Evolutionary conservation across 2,113 vertebrate species (phyloP).

Genomic region (Agelaius phoeniceus): DNA sequence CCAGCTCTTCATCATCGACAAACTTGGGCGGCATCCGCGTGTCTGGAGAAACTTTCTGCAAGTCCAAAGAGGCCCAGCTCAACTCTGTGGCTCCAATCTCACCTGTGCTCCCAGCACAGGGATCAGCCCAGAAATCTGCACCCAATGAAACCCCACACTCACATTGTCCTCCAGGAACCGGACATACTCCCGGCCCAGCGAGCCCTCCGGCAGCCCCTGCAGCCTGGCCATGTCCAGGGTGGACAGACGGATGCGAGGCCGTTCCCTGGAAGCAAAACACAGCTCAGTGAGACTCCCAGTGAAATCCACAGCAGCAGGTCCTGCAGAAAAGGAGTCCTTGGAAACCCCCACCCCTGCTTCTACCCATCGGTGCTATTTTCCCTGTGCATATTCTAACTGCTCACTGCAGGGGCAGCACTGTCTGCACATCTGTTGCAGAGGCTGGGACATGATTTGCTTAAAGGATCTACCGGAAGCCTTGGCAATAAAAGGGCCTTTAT

Average conservation of each 20-base stretch:
- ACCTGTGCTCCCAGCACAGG: not conserved
- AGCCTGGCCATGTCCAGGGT: conserved; percentile 83
- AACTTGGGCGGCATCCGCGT: conserved; percentile 88
- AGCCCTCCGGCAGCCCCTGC: conserved; percentile 80
- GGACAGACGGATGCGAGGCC: conserved; percentile 88
- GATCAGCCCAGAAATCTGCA: not conserved
- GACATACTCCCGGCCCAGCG: conserved; percentile 88
- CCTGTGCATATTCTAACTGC: not conserved
- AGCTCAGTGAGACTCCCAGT: not conserved
- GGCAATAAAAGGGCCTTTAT: not conserved
- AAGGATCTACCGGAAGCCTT: not conserved
- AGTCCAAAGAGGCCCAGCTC: not conserved
- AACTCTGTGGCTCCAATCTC: not conserved
- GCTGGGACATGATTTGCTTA: not conserved
- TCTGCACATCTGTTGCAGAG: not conserved
- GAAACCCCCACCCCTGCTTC: not conserved
- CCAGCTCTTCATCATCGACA: conserved; percentile 91
- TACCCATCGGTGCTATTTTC: not conserved
- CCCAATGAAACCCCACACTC: conserved; percentile 37
- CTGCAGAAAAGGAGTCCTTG: not conserved
- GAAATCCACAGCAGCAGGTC: not conserved
- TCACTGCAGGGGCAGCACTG: not conserved
- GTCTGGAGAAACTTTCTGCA: conserved; percentile 90
- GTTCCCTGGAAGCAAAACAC: conserved; percentile 76
- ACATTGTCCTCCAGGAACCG: conserved; percentile 90